Percentiles rank a stretch among this genome's conserved stretches.
Evolutionary conservation across 2,888 invertebrate species (phyloP).

Genomic region (Willowsia nigromaculata): DNA sequence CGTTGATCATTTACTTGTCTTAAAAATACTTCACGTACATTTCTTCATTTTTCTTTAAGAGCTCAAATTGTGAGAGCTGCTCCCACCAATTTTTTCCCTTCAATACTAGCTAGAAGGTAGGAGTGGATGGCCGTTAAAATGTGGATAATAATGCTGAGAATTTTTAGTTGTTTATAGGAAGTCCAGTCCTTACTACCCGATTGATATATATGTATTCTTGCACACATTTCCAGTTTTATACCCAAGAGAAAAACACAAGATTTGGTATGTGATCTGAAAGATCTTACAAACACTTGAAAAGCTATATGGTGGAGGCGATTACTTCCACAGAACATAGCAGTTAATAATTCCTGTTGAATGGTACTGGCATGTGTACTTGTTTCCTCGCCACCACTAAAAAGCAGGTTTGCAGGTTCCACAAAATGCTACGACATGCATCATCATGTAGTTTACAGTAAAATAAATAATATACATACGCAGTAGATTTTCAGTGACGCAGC

Average conservation of each 20-base stretch:
- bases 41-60: conserved; percentile 40
- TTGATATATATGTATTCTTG: neutral
- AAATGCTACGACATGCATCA: neutral
- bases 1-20: conserved; percentile 41
- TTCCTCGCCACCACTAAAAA: neutral
- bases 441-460: neutral
- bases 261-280: conserved; percentile 38
- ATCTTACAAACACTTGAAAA: conserved; percentile 1
- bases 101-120: conserved; percentile 4
- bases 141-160: neutral
- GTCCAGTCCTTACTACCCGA: neutral
- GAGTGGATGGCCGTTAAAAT: conserved; percentile 59
- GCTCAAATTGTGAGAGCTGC: conserved; percentile 60
- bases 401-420: conserved; percentile 46
- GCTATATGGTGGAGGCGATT: conserved; percentile 14
- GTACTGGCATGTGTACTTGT: neutral
- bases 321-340: conserved; percentile 20
- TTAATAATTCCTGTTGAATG: conserved; percentile 39
- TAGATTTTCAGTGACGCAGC: conserved; percentile 48
- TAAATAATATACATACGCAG: conserved; percentile 24
- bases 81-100: conserved; percentile 56
- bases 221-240: conserved; percentile 18
- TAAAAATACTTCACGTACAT: conserved; percentile 18
- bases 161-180: neutral
- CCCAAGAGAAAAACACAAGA: conserved; percentile 30